Conservation (phyloP, 35 echinoderm and acorn worm species). For the Lytechinus variegatus region DNA sequence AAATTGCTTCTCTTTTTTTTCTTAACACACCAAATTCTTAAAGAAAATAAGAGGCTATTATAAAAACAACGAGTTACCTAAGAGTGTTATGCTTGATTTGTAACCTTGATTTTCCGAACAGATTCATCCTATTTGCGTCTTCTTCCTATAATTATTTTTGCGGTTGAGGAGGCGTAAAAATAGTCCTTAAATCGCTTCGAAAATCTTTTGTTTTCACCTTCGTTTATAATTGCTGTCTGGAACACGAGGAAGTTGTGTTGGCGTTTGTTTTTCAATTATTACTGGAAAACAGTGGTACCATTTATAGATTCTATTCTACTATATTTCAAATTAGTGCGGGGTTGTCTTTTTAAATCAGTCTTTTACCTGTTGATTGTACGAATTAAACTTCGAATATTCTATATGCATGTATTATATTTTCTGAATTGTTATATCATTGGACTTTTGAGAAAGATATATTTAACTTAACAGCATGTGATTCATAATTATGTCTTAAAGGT, state of each 20-base stretch:
- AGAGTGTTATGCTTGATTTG: background rate
- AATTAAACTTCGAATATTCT: too few relatives aligned
- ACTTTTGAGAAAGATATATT: too few relatives aligned
- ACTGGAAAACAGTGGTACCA: background rate
- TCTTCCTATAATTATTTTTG: conserved; percentile 23
- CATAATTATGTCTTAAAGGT: too few relatives aligned
- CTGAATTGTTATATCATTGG: too few relatives aligned
- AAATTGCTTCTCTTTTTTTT: too few relatives aligned
- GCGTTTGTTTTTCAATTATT: background rate
- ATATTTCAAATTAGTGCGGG: background rate
- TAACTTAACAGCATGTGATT: too few relatives aligned
- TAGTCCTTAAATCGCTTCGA: background rate
- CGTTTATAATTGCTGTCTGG: background rate
- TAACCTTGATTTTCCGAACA: conserved; percentile 3
- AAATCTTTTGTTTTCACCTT: background rate
- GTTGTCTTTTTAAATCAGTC: too few relatives aligned
- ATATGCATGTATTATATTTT: too few relatives aligned
- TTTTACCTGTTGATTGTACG: too few relatives aligned
- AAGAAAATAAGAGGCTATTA: too few relatives aligned
- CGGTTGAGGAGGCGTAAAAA: conserved; percentile 30
- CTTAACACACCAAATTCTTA: too few relatives aligned
- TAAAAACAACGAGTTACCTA: background rate
- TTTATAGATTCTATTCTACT: background rate
- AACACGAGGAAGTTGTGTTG: background rate
- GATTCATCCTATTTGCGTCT: conserved; percentile 6